Conservation (phyloP, 2,113 vertebrate species). For the Ameiurus melas region DNA sequence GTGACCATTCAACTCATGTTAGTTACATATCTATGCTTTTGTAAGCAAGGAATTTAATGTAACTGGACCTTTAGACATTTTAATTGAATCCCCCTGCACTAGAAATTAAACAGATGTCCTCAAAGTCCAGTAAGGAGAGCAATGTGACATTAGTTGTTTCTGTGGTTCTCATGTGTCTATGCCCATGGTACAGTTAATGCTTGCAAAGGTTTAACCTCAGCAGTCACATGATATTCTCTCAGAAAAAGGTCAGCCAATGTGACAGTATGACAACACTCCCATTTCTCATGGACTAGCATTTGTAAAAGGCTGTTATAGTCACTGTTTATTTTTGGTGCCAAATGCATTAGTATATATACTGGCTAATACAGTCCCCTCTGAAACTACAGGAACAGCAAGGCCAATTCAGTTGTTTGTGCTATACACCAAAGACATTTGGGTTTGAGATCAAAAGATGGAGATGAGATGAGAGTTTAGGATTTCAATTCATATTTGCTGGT, state of each 20-base stretch:
- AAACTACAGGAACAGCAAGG: too few relatives aligned
- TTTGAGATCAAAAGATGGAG: too few relatives aligned
- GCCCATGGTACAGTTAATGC: slow-evolving; percentile 14
- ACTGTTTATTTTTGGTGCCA: neutral
- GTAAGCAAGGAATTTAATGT: neutral
- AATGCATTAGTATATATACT: neutral
- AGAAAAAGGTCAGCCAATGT: slow-evolving; percentile 15
- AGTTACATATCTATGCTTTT: neutral
- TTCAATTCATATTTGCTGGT: too few relatives aligned
- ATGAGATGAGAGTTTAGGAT: too few relatives aligned
- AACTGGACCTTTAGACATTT: neutral
- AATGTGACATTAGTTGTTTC: neutral
- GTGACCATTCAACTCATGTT: too few relatives aligned
- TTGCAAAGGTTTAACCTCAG: slow-evolving; percentile 22
- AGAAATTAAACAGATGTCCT: neutral
- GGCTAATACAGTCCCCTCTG: neutral
- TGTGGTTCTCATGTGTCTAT: slow-evolving; percentile 27
- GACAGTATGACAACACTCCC: slow-evolving; percentile 21
- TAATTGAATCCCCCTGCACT: neutral
- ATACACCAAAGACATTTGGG: too few relatives aligned
- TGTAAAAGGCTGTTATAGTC: neutral
- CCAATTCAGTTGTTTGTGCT: too few relatives aligned
- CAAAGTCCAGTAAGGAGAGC: neutral
- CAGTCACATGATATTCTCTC: slow-evolving; percentile 18
- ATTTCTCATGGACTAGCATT: neutral